These are phyloP conservation scores for Ginglymostoma cirratum DNA, from an alignment of 2,113 vertebrate species.

Conservation along the genomic window DNA sequence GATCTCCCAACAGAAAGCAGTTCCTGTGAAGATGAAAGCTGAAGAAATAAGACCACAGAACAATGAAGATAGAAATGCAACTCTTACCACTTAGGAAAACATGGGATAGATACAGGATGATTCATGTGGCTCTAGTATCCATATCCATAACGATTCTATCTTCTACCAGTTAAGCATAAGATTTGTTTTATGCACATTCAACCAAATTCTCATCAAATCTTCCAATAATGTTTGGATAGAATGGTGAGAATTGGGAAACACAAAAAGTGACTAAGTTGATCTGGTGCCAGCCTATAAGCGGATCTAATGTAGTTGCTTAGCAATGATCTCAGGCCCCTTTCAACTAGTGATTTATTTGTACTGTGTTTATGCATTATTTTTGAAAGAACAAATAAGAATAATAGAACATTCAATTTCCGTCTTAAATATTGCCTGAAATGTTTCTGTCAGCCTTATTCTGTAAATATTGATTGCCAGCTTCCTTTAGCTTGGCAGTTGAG, in stretches of 20 bases:
- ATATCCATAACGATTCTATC: not conserved
- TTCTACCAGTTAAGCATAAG: not conserved
- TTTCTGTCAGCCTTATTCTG: slow-evolving; percentile 15
- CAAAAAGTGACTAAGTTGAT: not conserved
- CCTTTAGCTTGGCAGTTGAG: not conserved
- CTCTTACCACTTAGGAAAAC: not conserved
- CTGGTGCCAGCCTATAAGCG: not conserved
- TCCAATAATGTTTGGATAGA: not conserved
- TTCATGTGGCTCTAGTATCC: not conserved
- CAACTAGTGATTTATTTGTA: slow-evolving; percentile 1
- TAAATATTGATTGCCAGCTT: slow-evolving; percentile 33
- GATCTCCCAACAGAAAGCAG: not conserved
- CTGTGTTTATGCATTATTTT: not conserved
- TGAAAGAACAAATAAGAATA: slow-evolving; percentile 30
- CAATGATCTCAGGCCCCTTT: slow-evolving; percentile 17
- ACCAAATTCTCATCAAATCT: not conserved
- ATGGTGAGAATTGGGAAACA: not conserved
- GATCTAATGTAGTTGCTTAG: slow-evolving; percentile 1
- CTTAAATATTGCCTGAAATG: slow-evolving; percentile 17
- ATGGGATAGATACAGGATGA: not conserved
- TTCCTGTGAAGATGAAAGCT: not conserved
- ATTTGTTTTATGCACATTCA: not conserved
- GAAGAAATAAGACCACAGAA: not conserved
- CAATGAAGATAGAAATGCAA: not conserved
- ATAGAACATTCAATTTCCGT: slow-evolving; percentile 20